Evolutionary conservation across 2,888 invertebrate species (phyloP), one percentile per base, ranked within the genome.

Genomic region (Eudemis profundana): DNA sequence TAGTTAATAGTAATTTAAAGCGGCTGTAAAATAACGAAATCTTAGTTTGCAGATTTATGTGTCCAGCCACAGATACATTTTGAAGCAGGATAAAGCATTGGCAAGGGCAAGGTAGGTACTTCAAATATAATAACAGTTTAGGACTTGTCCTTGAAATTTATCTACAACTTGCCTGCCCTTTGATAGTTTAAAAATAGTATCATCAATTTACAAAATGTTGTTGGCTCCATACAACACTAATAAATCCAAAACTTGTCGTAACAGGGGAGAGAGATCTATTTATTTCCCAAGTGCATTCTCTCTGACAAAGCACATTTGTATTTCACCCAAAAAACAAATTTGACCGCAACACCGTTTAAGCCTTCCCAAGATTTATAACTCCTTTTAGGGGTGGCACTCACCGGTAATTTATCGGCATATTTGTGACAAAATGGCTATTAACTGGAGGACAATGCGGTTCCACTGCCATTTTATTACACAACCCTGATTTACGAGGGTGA

Each of bases 341-440:
- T 65, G 65, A 65, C 65, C 65, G 46, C 38, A 19, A 56, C 53
- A 56, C 62, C 53, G 66, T 62, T 63, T 60, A 62, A 66, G 51
- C 49, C 27, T 64, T 61, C 65, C 66, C 66, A 19, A 67, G 69
- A 74, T 74, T 72, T 70, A 71, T 69, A 69, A 68, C 65, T 68
- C 66, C 63, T 65, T 67, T 69, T 69, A 70, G 69, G 75, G 74
- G 72, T 70, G 71, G 81, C 76, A 78, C 72, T 72, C 29, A 36
- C 68, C 49, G 63, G 69, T 83, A 78, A 89, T 90, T 87, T 89
- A 90, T 86, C 70, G 79, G 78, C 81, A 85, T 86, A 86, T 88
- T 86, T 86, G 84, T 85, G 79, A 85, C 85, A 83, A 85, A 86
- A 84, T 74, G 78, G 79, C 85, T 83, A 84, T 87, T 85, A 81